A percentile compares a stretch with the other conserved stretches of the same genome.
Conservation (phyloP, 2,888 invertebrate species). For the Eucera pruinosa region DNA sequence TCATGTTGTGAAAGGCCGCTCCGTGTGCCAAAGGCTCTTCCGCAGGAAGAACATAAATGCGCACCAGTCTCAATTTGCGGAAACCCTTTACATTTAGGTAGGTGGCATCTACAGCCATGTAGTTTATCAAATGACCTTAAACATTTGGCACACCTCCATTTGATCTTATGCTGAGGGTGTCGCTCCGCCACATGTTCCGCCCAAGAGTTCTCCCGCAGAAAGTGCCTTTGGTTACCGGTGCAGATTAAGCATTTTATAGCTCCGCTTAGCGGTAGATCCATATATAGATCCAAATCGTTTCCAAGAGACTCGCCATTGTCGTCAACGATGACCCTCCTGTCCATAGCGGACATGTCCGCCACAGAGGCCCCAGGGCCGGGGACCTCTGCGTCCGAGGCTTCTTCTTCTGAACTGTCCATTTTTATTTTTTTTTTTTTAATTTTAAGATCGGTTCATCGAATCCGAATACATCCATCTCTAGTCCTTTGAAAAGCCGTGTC, state of each 20-base stretch:
- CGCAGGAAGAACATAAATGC: neutral
- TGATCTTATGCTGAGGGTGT: neutral
- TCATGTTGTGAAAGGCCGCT: neutral
- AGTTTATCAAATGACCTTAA: neutral
- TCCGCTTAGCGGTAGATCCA: neutral
- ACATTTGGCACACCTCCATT: neutral
- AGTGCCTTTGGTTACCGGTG: neutral
- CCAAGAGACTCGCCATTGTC: neutral
- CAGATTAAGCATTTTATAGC: neutral
- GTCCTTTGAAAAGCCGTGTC: no score
- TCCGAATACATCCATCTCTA: no score
- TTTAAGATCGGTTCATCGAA: no score
- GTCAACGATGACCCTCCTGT: neutral
- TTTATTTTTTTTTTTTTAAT: neutral
- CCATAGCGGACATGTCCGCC: conserved; percentile 12
- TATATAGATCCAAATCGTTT: rapidly evolving
- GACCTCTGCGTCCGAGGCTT: neutral
- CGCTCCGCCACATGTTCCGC: neutral
- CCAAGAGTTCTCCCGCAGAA: neutral
- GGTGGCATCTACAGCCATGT: neutral
- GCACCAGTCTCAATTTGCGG: neutral
- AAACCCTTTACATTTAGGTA: neutral
- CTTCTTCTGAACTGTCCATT: neutral
- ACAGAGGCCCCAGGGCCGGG: neutral
- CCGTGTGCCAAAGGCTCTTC: neutral